Base-by-base conservation (phyloP, 2,797 vertebrate species). In the Psittacula derbiana region DNA sequence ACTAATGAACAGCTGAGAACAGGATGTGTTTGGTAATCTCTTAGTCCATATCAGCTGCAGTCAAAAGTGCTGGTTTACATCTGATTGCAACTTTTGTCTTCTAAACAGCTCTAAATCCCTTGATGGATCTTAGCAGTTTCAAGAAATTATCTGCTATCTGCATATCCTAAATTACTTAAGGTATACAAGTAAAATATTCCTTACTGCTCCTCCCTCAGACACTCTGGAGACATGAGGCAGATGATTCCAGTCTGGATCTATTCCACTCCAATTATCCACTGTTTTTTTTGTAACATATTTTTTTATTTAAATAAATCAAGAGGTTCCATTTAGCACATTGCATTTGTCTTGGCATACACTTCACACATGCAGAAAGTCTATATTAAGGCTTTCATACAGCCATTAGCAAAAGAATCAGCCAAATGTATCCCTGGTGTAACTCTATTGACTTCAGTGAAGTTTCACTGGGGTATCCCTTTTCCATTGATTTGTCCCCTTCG, bases 281-380 rank as follows among this genome's bases (percentile, higher is more conserved):
- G 78, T 1, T 96, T 96, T 92, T 92, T 95, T 88, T 74, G 91
- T 78, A 96, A 62, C 86, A 73, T 94, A 94, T 92, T 96, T 95
- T 95, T 95, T 96, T 92, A 96, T 95, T 95, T 96, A 95, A 97
- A 94, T 95, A 96, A 94, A 96, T 95, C 90, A 96, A 93, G 92
- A 95, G 90, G 83, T 90, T 96, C 83, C 88, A 95, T 96, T 96
- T 95, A 94, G 90, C 86, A 94, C 36, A 4, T 95, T 95, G 94
- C 24, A 6, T 96, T 97, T 97, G 88, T 94, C 96, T 97, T 96
- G 96, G 96, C 96, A 93, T 86, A 58, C 69, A 61, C 86, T 94
- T 94, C 93, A 94, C 86, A 92, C 78, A 92, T 58, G 86, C 92
- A 95, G 80, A 94, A 95, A 95, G 72, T 95, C 91, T 94, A 71